Evolutionary conservation across 2,888 invertebrate species (phyloP).

Genomic region (Galerucella nymphaeae): DNA sequence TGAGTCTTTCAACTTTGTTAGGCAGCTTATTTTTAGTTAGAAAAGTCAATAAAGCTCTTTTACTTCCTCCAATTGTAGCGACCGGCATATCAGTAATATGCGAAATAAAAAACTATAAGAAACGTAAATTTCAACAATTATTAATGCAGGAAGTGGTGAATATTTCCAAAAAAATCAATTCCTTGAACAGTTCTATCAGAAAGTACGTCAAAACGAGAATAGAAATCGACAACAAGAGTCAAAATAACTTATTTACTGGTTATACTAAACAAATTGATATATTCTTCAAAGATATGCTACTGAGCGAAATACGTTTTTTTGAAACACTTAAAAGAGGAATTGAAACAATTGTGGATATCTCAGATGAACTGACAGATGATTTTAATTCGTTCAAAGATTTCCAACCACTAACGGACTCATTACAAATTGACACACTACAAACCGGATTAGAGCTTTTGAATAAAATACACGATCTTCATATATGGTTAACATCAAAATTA

Average conservation of each 20-base stretch:
- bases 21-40: conserved; percentile 38
- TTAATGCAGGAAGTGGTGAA: conserved; percentile 37
- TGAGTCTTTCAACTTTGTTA: conserved; percentile 31
- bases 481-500: conserved; percentile 49
- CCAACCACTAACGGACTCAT: conserved; percentile 24
- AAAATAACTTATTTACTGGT: conserved; percentile 9
- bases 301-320: conserved; percentile 12
- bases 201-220: conserved; percentile 46
- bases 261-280: conserved; percentile 20
- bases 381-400: conserved; percentile 39
- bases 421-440: conserved; percentile 21
- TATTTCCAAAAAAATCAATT: conserved; percentile 40
- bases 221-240: conserved; percentile 36
- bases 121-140: conserved; percentile 27
- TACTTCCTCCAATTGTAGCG: conserved; percentile 37
- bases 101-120: conserved; percentile 28
- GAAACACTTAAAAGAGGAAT: conserved; percentile 21
- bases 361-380: conserved; percentile 44
- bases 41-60: conserved; percentile 37
- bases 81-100: conserved; percentile 21
- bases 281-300: conserved; percentile 30
- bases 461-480: conserved; percentile 45
- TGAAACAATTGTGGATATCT: conserved; percentile 27
- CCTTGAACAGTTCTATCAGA: conserved; percentile 42
- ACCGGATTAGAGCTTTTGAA: conserved; percentile 24